These are phyloP conservation scores for Philaethria dido DNA, from an alignment of 2,888 invertebrate genomes.

Conservation along the genomic window DNA sequence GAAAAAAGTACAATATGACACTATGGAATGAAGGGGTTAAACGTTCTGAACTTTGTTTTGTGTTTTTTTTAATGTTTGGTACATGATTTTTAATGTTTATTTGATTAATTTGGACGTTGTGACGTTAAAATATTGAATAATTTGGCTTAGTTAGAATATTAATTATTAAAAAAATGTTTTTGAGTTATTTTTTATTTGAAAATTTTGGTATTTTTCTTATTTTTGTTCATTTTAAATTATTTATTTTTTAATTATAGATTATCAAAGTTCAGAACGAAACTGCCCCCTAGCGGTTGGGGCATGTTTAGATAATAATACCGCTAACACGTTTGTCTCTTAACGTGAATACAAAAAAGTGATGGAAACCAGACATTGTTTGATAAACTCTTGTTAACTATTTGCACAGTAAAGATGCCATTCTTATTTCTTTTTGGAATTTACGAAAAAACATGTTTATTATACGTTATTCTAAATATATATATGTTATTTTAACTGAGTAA, in stretches of 20 bases:
- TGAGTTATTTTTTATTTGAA: too few species aligned
- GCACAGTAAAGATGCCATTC: neutral
- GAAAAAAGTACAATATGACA: conserved; percentile 95
- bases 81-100: neutral
- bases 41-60: conserved; percentile 48
- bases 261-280: conserved; percentile 23
- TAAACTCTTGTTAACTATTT: neutral
- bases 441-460: too few species aligned
- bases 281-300: conserved; percentile 11
- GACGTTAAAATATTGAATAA: too few species aligned
- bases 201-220: too few species aligned
- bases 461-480: too few species aligned
- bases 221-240: neutral
- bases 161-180: too few species aligned
- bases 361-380: neutral
- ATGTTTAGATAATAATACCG: conserved; percentile 6
- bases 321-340: neutral
- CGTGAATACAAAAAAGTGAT: neutral
- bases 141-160: too few species aligned
- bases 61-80: conserved; percentile 7
- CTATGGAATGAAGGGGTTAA: conserved; percentile 88
- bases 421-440: neutral
- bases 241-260: neutral
- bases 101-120: neutral
- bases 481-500: too few species aligned